Conservation (phyloP, 2,797 vertebrate species). For the Falco novaeseelandiae region DNA sequence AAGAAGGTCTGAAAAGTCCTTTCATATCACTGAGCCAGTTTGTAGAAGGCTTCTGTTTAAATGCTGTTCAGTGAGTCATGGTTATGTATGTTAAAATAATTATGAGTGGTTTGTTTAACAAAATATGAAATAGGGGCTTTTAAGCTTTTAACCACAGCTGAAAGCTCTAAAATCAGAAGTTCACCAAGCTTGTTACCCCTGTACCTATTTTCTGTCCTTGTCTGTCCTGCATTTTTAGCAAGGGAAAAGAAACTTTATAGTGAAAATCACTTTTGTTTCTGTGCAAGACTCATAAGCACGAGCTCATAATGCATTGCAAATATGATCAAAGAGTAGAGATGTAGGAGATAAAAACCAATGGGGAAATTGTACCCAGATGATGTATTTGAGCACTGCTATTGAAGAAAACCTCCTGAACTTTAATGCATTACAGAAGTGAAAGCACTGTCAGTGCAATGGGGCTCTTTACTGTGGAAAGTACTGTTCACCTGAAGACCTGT, state of each 20-base stretch:
- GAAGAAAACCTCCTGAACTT: neutral
- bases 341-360: neutral
- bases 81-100: neutral
- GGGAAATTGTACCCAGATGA: neutral
- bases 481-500: neutral
- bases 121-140: neutral
- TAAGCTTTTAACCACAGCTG: neutral
- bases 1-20: neutral
- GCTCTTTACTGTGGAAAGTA: neutral
- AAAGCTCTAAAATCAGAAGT: neutral
- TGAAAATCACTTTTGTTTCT: neutral
- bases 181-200: neutral
- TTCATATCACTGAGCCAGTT: neutral
- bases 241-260: neutral
- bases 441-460: neutral
- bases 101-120: neutral
- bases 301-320: neutral
- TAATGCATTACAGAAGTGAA: neutral
- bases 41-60: neutral
- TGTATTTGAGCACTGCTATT: neutral
- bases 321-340: neutral
- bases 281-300: neutral
- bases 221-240: neutral
- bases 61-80: neutral
- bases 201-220: neutral